Base-by-base conservation (phyloP, 2,797 vertebrate genomes). In the Notoglanidium macrostoma region DNA sequence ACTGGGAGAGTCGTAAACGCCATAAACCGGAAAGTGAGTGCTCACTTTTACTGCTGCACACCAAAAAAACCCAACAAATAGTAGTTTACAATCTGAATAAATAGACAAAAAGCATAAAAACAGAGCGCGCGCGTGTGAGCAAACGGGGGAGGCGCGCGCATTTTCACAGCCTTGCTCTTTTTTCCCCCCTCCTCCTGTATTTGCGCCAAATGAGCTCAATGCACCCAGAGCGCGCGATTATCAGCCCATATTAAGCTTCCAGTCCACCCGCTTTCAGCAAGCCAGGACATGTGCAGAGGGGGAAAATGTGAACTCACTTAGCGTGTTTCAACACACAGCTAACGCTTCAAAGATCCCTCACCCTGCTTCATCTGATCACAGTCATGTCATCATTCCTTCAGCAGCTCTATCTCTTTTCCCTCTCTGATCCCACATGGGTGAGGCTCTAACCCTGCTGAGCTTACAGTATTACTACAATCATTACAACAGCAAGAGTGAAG, bases 211-310 rank as follows among this genome's bases (percentile, higher is more conserved):
- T 63, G 73, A 77, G n/a, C 73, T 79, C 61, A 23, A 51, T n/a
- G 55, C 59, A 77, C n/a, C 11, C 74, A 46, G 32, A 44, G 44
- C 23, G 23, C 68, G 15, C 77, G 68, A 21, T 29, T 11, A 76
- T 40, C 86, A 40, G 35, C 80, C 55, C 29, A 78, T 40, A 61
- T 72, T 83, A 59, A 46, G 35, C 67, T 2, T 61, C 78, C 32
- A 51, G 49, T 72, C 55, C 51, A 23, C 55, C 70, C 55, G 70
- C 76, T 57, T 72, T 6, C 44, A 61, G 70, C 85, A 87, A 68
- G 85, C 44, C 82, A 49, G 59, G 70, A 67, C 87, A 88, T 74
- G 79, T 63, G 85, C 57, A 67, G 2, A 35, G n/a, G 7, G 11
- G 5, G 32, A 29, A 26, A 7, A 23, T 21, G 54, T n/a, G 57